phyloP scores from a whole-genome alignment of 1,140 invertebrate genomes.

The Caenorhabditis remanei region DNA sequence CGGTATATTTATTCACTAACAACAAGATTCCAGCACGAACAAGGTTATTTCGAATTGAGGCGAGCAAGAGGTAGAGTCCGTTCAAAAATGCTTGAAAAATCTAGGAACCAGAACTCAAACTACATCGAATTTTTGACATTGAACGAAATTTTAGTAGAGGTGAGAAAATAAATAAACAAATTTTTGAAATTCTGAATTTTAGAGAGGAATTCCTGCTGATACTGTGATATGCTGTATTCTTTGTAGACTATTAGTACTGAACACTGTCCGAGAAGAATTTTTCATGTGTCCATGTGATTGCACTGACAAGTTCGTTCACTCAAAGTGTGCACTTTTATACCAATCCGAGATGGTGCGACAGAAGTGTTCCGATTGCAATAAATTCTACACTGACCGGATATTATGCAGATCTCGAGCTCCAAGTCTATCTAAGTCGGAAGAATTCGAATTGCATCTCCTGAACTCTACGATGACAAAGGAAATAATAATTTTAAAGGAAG shows the following conservation, averaged over 20 bases:
- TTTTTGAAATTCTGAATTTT: neutral
- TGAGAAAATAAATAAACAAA: neutral
- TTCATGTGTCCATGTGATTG: neutral
- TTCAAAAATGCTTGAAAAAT: neutral
- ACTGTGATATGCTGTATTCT: neutral
- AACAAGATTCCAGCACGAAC: neutral
- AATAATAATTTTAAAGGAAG: neutral
- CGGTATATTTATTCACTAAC: too few relatives aligned
- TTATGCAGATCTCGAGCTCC: neutral
- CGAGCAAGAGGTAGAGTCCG: neutral
- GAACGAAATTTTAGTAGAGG: neutral
- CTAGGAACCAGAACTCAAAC: neutral
- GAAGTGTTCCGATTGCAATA: neutral
- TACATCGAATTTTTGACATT: neutral
- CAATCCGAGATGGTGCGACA: neutral
- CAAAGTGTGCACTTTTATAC: neutral
- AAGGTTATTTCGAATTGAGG: neutral
- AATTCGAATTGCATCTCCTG: neutral
- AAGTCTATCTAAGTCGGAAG: neutral
- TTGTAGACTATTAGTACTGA: neutral
- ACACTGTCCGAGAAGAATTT: neutral
- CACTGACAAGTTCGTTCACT: neutral
- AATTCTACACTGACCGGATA: neutral
- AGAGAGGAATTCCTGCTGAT: neutral
- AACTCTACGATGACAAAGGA: neutral